These are phyloP conservation scores for Drosophila demipolita DNA, from an alignment of 2,888 invertebrate genomes.

Conservation along the genomic window DNA sequence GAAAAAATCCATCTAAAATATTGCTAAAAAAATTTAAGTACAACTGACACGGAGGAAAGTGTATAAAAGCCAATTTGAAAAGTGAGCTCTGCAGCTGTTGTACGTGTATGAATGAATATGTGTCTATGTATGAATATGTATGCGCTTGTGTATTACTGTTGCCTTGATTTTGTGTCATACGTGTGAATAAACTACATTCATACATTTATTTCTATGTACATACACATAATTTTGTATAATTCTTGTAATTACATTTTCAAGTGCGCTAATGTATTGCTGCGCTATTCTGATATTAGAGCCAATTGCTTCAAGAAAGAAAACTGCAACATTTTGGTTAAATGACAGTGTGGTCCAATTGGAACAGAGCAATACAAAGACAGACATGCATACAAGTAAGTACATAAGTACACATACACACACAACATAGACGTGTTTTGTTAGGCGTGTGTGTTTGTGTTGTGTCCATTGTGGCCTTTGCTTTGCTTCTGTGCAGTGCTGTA, in stretches of 20 bases:
- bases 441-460: conserved; percentile 45
- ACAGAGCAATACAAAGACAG: conserved; percentile 35
- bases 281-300: conserved; percentile 8
- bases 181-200: conserved; percentile 49
- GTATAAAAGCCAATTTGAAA: conserved; percentile 48
- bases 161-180: conserved; percentile 63
- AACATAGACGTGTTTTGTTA: conserved; percentile 49
- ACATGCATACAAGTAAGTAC: conserved; percentile 15
- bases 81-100: conserved; percentile 64
- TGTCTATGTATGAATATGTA: conserved; percentile 34
- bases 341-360: conserved; percentile 52
- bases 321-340: conserved; percentile 23
- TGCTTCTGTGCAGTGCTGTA: conserved; percentile 47
- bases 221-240: conserved; percentile 42
- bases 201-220: conserved; percentile 12
- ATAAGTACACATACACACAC: conserved; percentile 11
- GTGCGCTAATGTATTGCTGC: conserved; percentile 22
- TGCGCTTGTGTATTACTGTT: conserved; percentile 44
- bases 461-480: conserved; percentile 53
- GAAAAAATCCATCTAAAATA: conserved; percentile 28
- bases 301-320: conserved; percentile 9
- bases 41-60: conserved; percentile 19
- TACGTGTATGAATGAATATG: conserved; percentile 44
- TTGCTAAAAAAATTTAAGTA: conserved; percentile 12
- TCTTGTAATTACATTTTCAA: conserved; percentile 18